phyloP scores from a whole-genome alignment of 2,797 vertebrate genomes.

The Mallotus villosus region DNA sequence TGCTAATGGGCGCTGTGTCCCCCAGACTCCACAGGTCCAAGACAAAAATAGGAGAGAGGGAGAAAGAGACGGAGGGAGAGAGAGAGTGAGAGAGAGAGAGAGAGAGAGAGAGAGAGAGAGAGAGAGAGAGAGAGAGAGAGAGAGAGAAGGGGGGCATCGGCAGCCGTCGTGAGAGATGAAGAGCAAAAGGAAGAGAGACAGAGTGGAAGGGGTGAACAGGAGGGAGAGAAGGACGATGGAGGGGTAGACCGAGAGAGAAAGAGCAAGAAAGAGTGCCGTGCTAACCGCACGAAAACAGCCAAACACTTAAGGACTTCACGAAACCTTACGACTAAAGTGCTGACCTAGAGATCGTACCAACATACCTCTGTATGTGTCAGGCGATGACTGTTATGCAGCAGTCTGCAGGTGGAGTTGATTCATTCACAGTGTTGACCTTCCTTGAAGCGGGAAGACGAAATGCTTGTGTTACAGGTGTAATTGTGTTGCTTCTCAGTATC shows the following conservation, averaged over 20 bases:
- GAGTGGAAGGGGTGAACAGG: constrained; percentile 15
- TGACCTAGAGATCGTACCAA: no score
- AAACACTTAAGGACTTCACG: no score
- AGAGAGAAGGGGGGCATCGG: neutral
- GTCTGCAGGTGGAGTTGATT: no score
- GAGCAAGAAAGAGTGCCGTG: neutral
- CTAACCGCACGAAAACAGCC: no score
- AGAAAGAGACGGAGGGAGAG: neutral
- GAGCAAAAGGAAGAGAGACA: constrained; percentile 60
- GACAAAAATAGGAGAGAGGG: constrained; percentile 82
- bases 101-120: constrained; percentile 48
- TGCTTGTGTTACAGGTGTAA: no score
- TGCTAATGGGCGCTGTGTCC: constrained; percentile 68
- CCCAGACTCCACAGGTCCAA: constrained; percentile 61
- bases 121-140: neutral
- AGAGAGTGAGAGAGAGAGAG: neutral
- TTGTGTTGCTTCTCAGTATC: no score
- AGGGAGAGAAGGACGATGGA: neutral
- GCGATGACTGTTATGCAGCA: no score
- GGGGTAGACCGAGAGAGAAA: constrained; percentile 12
- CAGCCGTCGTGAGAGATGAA: constrained; percentile 78
- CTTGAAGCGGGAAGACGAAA: no score
- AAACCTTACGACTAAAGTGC: no score
- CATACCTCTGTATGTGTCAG: no score
- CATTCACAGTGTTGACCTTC: no score